Conservation (phyloP, 1,140 invertebrate genomes). For the Nilaparvata lugens region DNA sequence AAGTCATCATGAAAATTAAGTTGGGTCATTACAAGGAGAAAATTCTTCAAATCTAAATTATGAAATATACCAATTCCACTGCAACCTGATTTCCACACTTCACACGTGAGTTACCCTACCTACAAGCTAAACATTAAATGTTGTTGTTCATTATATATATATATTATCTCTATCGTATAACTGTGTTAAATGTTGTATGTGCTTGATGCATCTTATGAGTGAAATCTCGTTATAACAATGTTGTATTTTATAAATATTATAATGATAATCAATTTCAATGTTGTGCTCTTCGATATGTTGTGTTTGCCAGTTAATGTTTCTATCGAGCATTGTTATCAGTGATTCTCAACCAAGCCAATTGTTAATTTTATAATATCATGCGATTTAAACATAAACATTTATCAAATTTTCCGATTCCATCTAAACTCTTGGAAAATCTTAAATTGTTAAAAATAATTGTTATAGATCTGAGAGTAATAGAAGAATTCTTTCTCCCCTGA, state of each 20-base stretch:
- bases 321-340: background rate
- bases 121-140: background rate
- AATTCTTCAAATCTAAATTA: background rate
- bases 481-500: background rate
- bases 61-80: background rate
- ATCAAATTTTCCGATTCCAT: no score
- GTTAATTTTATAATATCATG: no score
- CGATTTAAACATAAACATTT: no score
- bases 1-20: no score
- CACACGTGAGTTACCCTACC: background rate
- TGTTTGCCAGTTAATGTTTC: background rate
- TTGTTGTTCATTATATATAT: background rate
- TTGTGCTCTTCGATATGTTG: background rate
- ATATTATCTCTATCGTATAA: background rate
- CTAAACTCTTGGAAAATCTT: no score
- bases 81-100: background rate
- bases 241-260: conserved; percentile 3
- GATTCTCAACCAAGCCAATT: background rate
- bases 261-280: background rate
- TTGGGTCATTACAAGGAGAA: no score
- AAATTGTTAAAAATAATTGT: no score
- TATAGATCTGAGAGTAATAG: no score
- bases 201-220: conserved; percentile 3
- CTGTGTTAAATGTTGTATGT: conserved; percentile 2
- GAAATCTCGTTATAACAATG: conserved; percentile 19